Evolutionary conservation across 1,140 invertebrate genomes (phyloP), one percentile per base, ranked within the genome.

Genomic region (Drosophila miranda): DNA sequence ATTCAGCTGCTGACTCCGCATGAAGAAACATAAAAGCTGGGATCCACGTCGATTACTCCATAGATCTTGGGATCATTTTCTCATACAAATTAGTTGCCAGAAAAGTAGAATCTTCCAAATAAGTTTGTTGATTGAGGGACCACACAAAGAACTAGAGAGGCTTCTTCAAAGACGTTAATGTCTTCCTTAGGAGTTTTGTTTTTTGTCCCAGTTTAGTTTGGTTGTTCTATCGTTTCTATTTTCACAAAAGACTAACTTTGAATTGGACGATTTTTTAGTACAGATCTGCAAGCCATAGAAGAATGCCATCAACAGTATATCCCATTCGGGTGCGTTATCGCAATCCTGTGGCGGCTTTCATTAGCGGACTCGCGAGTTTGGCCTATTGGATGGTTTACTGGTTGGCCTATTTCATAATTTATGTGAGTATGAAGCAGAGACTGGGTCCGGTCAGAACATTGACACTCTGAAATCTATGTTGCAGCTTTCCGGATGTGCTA

Each of bases 341-440:
- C 6, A 78, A 61, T 63, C 58, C 71, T 16, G 46, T 49, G 7
- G 38, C 62, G 19, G 61, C 43, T 9, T 56, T 70, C 6, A 28
- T 80, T 6, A 48, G 49, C 21, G 19, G 11, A 5, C 28, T 52
- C 21, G 66, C 57, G 23, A 75, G 61, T 42, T 7, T 75, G 0
- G 21, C 48, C 0, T 80, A 67, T 52, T 80, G 78, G 78, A 16
- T 75, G 0, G 26, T 75, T 2, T 71, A 78, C 63, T 60, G 55
- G 45, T n/a, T 67, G 8, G 66, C 71, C 0, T 43, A 67, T 19
- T 16, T 44, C 21, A 34, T 80, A 8, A 80, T 80, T 49, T 58
- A 67, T 49, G 78, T 75, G 19, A 71, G 75, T 45, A 51, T 44
- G 6, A 1, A 19, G 34, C 3, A 3, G 34, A 8, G 11, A 38